phyloP scores from a whole-genome alignment of 2,888 invertebrate species.

The Eristalis tenax region DNA sequence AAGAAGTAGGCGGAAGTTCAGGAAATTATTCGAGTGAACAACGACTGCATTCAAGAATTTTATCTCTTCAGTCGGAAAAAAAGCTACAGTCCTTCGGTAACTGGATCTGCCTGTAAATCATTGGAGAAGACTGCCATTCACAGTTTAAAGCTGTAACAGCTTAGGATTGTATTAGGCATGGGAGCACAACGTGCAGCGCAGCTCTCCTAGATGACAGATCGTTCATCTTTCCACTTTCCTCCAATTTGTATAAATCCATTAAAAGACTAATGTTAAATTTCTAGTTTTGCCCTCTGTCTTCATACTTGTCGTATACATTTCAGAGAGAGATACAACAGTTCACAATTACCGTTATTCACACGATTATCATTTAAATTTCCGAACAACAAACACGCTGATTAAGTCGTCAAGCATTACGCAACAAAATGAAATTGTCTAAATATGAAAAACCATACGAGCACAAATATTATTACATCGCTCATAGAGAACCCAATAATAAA shows the following conservation, averaged over 20 bases:
- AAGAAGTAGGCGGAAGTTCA: no score
- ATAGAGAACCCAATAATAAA: background rate
- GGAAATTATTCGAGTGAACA: no score
- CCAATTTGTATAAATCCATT: background rate
- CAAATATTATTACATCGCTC: constrained; percentile 24
- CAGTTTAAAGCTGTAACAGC: no score
- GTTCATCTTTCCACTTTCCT: background rate
- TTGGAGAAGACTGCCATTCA: no score
- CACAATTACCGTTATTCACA: background rate
- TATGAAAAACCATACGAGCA: background rate
- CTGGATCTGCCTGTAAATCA: no score
- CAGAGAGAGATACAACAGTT: background rate
- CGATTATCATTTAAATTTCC: background rate
- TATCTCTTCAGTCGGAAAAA: no score
- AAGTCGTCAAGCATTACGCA: background rate
- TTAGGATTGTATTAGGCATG: no score
- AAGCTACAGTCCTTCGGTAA: no score
- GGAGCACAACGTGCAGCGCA: no score
- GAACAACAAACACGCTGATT: background rate
- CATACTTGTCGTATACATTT: background rate
- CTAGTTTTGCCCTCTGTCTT: background rate
- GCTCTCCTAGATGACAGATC: no score
- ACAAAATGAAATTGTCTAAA: background rate
- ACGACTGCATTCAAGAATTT: no score
- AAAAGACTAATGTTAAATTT: background rate